A percentile compares a stretch with the other conserved stretches of the same genome.
Evolutionary conservation across 2,888 invertebrate genomes (phyloP).

Genomic region (Ecliptopera silaceata): DNA sequence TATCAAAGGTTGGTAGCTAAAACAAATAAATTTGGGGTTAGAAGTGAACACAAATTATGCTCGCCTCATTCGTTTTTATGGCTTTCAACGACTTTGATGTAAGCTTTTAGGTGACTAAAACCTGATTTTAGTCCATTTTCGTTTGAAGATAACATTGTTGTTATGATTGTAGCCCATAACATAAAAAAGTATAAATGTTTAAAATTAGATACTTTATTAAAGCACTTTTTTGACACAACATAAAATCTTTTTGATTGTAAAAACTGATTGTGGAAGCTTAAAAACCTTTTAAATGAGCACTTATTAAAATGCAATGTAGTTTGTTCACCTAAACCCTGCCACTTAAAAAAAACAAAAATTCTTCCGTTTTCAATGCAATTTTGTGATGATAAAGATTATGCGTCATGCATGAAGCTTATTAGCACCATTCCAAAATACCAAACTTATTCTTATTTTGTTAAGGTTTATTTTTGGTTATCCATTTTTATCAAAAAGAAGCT

Average conservation of each 20-base stretch:
- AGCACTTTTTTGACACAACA: constrained; percentile 19
- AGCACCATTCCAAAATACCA: neutral
- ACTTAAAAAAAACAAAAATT: neutral
- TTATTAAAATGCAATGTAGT: constrained; percentile 7
- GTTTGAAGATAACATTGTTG: constrained; percentile 26
- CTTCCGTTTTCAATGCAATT: neutral
- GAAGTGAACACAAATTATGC: constrained; percentile 20
- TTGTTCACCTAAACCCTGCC: neutral
- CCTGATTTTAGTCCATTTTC: constrained; percentile 24
- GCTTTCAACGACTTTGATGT: constrained; percentile 23
- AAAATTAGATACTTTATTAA: constrained; percentile 13
- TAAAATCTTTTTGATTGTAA: constrained; percentile 11
- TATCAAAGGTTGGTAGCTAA: constrained; percentile 22
- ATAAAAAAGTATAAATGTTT: constrained; percentile 23
- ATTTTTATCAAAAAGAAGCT: neutral
- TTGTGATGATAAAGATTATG: neutral
- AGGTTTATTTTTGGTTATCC: neutral
- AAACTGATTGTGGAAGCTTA: constrained; percentile 2
- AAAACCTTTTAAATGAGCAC: constrained; percentile 5
- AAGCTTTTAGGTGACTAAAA: constrained; percentile 38
- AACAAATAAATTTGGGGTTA: constrained; percentile 9
- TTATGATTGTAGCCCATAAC: constrained; percentile 9
- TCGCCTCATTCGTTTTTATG: constrained; percentile 25
- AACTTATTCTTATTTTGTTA: no score
- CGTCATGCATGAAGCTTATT: neutral